These are phyloP conservation scores for Bradypus variegatus DNA, from an alignment of 2,797 vertebrate genomes.

Conservation along the genomic window DNA sequence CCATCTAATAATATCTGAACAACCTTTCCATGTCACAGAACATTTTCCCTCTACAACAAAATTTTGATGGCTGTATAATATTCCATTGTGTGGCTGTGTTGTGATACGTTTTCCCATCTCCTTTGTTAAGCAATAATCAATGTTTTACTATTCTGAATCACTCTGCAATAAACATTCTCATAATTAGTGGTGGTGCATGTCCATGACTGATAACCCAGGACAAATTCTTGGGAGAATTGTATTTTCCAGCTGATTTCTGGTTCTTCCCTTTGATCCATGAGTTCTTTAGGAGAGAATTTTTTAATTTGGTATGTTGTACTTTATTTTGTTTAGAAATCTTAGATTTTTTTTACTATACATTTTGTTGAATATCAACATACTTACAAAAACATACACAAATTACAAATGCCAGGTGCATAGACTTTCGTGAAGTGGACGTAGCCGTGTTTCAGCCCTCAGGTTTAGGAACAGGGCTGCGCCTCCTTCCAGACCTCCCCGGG, in stretches of 20 bases:
- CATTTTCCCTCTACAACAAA: neutral
- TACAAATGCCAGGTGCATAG: neutral
- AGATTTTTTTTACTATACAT: neutral
- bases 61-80: neutral
- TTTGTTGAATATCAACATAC: neutral
- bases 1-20: neutral
- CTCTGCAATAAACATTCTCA: neutral
- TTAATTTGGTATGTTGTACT: neutral
- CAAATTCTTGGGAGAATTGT: neutral
- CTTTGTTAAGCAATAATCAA: neutral
- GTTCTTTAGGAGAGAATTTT: neutral
- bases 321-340: neutral
- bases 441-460: fast-evolving
- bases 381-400: neutral
- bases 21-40: neutral
- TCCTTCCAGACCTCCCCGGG: neutral
- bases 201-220: neutral
- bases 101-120: neutral
- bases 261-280: neutral
- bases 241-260: neutral
- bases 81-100: neutral
- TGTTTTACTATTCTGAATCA: neutral
- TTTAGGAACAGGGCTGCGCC: fast-evolving
- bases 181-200: neutral
- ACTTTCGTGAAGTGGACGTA: neutral